Evolutionary conservation across 2,888 invertebrate species (phyloP).

Genomic region (Pomacea canaliculata): DNA sequence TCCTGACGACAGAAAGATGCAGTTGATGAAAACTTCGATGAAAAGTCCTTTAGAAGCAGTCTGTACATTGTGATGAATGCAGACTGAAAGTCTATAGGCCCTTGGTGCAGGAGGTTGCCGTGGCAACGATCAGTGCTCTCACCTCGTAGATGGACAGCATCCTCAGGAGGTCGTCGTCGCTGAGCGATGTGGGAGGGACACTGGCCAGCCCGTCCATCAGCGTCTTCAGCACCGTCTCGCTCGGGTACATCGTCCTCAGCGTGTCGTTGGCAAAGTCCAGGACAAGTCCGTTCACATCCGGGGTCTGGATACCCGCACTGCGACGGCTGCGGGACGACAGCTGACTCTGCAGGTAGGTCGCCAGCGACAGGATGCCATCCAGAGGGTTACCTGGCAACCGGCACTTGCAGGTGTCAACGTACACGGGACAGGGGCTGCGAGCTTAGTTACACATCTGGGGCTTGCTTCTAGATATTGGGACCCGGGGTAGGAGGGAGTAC

Average conservation of each 20-base stretch:
- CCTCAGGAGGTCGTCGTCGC: not conserved
- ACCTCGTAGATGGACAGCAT: not conserved
- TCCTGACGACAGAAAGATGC: not conserved
- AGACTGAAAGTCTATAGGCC: no score
- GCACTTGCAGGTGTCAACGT: no score
- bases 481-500: no score
- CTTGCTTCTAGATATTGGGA: no score
- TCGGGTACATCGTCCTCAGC: not conserved
- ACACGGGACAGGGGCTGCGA: no score
- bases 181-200: not conserved
- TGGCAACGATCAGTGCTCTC: not conserved
- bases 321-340: constrained; percentile 4
- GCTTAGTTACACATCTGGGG: no score
- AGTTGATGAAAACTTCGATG: no score
- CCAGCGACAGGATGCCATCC: constrained; percentile 11
- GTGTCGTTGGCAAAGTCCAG: constrained; percentile 8
- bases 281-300: not conserved
- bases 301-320: not conserved
- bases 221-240: constrained; percentile 6
- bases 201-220: not conserved
- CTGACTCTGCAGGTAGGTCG: not conserved
- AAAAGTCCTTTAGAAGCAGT: no score
- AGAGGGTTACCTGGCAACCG: constrained; percentile 1
- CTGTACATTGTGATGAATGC: no score
- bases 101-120: no score